Percentiles rank a stretch among this genome's conserved stretches.
These are phyloP conservation scores for Carapus acus DNA, from an alignment of 2,797 vertebrate genomes.

Conservation along the genomic window DNA sequence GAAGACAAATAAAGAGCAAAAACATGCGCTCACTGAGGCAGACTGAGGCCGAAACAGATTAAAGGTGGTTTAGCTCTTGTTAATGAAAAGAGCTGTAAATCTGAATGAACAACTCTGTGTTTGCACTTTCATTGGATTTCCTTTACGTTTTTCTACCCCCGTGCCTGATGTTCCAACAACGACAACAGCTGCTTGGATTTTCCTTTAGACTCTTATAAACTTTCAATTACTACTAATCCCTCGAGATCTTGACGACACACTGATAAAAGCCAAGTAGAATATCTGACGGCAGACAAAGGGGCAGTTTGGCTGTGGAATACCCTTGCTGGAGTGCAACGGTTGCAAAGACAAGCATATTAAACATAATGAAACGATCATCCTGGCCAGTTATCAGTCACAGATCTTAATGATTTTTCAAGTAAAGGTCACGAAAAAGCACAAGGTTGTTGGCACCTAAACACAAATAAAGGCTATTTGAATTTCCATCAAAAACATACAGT, in stretches of 20 bases:
- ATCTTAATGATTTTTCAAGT: too few species aligned
- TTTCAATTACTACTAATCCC: too few species aligned
- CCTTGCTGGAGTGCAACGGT: background rate
- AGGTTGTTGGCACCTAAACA: too few species aligned
- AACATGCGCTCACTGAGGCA: constrained; percentile 12
- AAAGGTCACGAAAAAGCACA: too few species aligned
- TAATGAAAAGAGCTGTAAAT: background rate
- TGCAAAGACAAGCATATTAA: background rate
- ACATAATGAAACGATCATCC: background rate
- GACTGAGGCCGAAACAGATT: background rate
- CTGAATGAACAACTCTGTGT: background rate
- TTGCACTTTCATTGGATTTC: background rate
- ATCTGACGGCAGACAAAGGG: background rate
- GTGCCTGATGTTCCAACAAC: background rate
- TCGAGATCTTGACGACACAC: background rate
- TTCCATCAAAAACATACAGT: too few species aligned
- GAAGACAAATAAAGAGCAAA: constrained; percentile 52
- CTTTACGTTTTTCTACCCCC: background rate
- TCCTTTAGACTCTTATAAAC: background rate
- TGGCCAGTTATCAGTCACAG: too few species aligned
- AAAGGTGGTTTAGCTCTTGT: background rate
- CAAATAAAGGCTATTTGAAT: too few species aligned
- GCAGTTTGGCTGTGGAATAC: background rate
- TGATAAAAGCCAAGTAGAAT: background rate
- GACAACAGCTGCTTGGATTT: background rate